Evolutionary conservation across 2,888 invertebrate species (phyloP).

Genomic region (Masnerella sp.): DNA sequence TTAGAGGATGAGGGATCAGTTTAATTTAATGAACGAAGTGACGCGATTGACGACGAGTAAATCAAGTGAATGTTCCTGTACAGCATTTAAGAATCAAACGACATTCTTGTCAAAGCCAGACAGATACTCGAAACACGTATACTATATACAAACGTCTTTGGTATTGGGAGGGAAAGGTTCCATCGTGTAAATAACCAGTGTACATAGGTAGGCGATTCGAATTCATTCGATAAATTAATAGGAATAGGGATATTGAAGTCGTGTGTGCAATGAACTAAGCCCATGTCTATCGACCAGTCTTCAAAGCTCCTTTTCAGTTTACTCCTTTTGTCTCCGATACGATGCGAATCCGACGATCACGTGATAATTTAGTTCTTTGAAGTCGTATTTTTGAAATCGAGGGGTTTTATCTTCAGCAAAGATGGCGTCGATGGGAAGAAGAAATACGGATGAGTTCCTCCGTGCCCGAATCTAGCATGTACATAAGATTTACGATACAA

Average conservation of each 20-base stretch:
- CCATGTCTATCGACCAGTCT: slow-evolving; percentile 18
- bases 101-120: slow-evolving; percentile 68
- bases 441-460: slow-evolving; percentile 73
- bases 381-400: slow-evolving; percentile 36
- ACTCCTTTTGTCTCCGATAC: slow-evolving; percentile 5
- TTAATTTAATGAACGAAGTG: slow-evolving; percentile 62
- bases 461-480: slow-evolving; percentile 70
- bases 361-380: background rate
- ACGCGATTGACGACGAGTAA: slow-evolving; percentile 63
- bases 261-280: slow-evolving; percentile 33
- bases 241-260: slow-evolving; percentile 51
- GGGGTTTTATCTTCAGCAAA: slow-evolving; percentile 23
- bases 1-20: slow-evolving; percentile 67
- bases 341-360: background rate
- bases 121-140: slow-evolving; percentile 58
- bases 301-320: slow-evolving; percentile 8
- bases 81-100: slow-evolving; percentile 77
- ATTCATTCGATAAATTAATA: slow-evolving; percentile 59
- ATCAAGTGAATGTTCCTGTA: slow-evolving; percentile 76
- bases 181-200: slow-evolving; percentile 71
- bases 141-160: slow-evolving; percentile 63
- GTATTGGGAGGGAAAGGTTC: slow-evolving; percentile 73
- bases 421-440: slow-evolving; percentile 65
- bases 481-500: slow-evolving; percentile 63
- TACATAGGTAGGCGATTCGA: slow-evolving; percentile 67